Evolutionary conservation across 2,113 vertebrate genomes (phyloP).

Genomic region (Cyanoliseus patagonus): DNA sequence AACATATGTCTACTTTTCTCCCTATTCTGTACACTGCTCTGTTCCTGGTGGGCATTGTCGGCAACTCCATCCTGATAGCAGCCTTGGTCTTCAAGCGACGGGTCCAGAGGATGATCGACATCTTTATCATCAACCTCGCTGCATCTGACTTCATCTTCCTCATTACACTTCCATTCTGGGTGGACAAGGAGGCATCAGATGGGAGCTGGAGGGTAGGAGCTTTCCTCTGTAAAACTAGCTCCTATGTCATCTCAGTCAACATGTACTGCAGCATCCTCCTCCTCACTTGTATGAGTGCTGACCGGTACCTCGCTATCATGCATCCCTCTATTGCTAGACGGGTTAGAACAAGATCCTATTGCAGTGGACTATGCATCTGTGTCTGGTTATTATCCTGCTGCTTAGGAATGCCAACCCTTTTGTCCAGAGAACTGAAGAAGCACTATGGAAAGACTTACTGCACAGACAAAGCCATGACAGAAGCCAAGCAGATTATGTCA

Average conservation of each 20-base stretch:
- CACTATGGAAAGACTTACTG: constrained; percentile 65
- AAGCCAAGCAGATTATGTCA: background rate
- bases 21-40: constrained; percentile 65
- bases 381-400: constrained; percentile 76
- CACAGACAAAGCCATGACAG: constrained; percentile 23
- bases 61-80: constrained; percentile 70
- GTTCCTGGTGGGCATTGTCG: constrained; percentile 71
- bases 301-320: constrained; percentile 78
- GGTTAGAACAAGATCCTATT: constrained; percentile 62
- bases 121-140: constrained; percentile 79
- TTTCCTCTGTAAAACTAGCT: constrained; percentile 77
- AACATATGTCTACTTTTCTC: constrained; percentile 51
- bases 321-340: constrained; percentile 25
- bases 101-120: constrained; percentile 69
- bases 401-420: constrained; percentile 72
- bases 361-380: constrained; percentile 36
- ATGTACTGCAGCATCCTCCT: constrained; percentile 79
- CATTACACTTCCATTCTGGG: constrained; percentile 77
- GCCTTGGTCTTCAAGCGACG: constrained; percentile 63
- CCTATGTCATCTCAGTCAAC: constrained; percentile 79
- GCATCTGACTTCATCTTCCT: constrained; percentile 80
- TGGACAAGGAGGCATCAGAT: constrained; percentile 57
- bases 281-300: constrained; percentile 77
- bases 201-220: constrained; percentile 74
- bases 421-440: constrained; percentile 64